These are phyloP conservation scores for Pteromalus puparum DNA, from an alignment of 1,140 invertebrate genomes.

Conservation along the genomic window DNA sequence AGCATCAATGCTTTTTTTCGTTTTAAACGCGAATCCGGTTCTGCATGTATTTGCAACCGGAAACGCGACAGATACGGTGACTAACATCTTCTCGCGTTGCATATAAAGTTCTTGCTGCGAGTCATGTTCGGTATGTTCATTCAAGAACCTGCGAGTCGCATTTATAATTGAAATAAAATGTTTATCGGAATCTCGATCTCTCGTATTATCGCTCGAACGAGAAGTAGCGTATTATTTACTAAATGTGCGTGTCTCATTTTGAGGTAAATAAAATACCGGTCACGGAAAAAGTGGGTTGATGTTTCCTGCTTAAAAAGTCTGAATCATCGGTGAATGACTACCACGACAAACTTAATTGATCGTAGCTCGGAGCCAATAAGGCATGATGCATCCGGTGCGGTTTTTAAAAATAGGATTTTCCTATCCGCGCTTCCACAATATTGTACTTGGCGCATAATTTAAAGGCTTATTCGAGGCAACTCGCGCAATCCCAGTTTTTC, in stretches of 20 bases:
- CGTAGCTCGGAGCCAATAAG: neutral
- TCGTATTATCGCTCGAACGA: neutral
- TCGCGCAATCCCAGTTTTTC: no score
- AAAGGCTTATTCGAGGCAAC: no score
- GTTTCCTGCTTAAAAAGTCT: constrained; percentile 32
- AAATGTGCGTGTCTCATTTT: neutral
- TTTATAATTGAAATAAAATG: no score
- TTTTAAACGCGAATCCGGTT: neutral
- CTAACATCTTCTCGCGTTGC: neutral
- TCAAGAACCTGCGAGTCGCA: no score
- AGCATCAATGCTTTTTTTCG: neutral
- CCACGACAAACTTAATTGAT: constrained; percentile 26
- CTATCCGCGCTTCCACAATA: neutral
- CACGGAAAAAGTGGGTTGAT: neutral
- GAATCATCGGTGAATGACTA: constrained; percentile 42
- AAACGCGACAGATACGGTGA: neutral
- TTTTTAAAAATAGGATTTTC: neutral
- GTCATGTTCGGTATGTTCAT: neutral
- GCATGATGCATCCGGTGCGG: neutral
- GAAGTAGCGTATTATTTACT: neutral
- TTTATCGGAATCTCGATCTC: no score
- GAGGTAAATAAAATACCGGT: constrained; percentile 3
- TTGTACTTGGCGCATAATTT: no score
- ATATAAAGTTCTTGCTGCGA: neutral
- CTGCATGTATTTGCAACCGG: neutral